Evolutionary conservation across 2,797 vertebrate genomes (phyloP).

Genomic region (Muscicapa comitata): DNA sequence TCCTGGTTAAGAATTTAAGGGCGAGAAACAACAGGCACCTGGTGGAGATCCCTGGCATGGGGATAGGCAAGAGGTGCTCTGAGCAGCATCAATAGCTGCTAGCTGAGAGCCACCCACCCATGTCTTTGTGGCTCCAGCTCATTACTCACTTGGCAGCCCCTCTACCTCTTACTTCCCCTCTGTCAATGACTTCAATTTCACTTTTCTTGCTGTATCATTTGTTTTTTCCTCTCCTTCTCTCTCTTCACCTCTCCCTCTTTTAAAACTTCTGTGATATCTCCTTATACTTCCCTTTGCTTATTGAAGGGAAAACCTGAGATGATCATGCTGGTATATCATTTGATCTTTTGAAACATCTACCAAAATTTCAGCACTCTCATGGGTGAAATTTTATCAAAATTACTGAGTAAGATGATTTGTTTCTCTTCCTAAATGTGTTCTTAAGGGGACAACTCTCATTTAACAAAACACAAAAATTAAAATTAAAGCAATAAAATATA

Average conservation of each 20-base stretch:
- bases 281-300: neutral
- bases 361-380: neutral
- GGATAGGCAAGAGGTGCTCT: neutral
- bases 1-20: neutral
- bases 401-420: neutral
- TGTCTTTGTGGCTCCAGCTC: neutral
- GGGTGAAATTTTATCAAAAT: slow-evolving; percentile 1
- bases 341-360: neutral
- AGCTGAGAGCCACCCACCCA: neutral
- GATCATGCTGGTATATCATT: neutral
- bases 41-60: rapidly evolving
- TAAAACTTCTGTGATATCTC: neutral
- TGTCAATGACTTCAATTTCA: neutral
- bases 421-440: neutral
- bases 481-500: slow-evolving; percentile 41
- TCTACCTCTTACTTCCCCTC: neutral
- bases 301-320: neutral
- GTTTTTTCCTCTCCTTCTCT: too few relatives aligned
- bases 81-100: neutral
- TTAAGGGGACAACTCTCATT: slow-evolving; percentile 19
- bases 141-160: neutral
- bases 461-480: slow-evolving; percentile 18
- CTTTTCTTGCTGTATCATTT: neutral
- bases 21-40: neutral
- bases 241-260: neutral